Base-by-base conservation (phyloP, 2,797 vertebrate species). In the Halcyon leucocephala region DNA sequence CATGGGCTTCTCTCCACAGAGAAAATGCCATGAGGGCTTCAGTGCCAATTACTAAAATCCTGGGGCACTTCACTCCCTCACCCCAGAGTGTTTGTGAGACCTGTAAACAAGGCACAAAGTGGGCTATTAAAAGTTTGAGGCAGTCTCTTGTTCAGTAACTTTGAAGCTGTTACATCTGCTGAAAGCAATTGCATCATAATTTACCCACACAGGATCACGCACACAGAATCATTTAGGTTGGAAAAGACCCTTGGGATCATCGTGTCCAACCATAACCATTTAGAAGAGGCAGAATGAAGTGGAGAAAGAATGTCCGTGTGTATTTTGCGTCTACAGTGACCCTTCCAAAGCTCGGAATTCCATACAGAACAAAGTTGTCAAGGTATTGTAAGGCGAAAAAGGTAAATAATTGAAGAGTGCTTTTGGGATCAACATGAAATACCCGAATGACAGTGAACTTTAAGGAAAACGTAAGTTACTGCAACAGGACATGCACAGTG, bases 71-170 rank as follows among this genome's bases (percentile, higher is more conserved):
- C 21, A 6, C 13, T 62, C 51, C 19, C 55, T 84, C 70, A 58
- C 6, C 33, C 9, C 2, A 14, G 8, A 22, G 29, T 35, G 74
- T 65, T 58, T 80, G 31, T 66, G 35, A 64, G 54, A n/a, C 3
- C 1, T 8, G 4, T 10, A 93, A 93, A 95, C n/a, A 39, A 86
- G 86, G 37, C 78, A 35, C 86, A 41, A 12, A 67, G 88, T 3
- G 54, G 71, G 42, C 54, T 64, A 54, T 93, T 79, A 90, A 65
- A 95, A 96, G 83, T 86, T 79, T 16, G 57, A 77, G 55, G 52
- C 26, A 61, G 24, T 28, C 33, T 5, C 48, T 48, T 4, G 3
- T 16, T 28, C 16, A 44, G 3, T 22, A 80, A 72, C 60, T 82
- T 28, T 18, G 55, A 48, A 67, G 25, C 39, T n/a, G 48, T n/a